Percentiles rank a stretch among this genome's conserved stretches.
These are phyloP conservation scores for Bimastos eiseni DNA, from an alignment of 2,888 invertebrate genomes.

Conservation along the genomic window DNA sequence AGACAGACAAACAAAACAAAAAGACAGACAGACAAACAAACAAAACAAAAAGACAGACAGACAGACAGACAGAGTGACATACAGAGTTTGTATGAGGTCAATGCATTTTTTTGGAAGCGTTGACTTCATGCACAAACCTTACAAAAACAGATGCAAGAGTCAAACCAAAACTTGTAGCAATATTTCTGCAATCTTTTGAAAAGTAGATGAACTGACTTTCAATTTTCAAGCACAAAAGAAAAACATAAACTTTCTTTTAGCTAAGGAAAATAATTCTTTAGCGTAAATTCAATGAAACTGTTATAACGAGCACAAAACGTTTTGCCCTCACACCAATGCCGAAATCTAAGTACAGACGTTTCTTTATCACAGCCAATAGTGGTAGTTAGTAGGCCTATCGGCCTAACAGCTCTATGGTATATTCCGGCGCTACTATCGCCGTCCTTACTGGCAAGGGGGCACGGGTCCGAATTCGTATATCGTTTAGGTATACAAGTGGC, in stretches of 20 bases:
- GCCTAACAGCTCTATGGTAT: not conserved
- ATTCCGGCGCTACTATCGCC: not conserved
- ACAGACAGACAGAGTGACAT: not conserved
- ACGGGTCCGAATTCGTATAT: not conserved
- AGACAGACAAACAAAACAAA: not conserved
- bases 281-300: not conserved
- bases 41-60: not conserved
- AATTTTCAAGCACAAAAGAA: not conserved
- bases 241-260: not conserved
- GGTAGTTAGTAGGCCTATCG: not conserved
- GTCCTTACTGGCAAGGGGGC: not conserved
- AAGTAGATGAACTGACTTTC: not conserved
- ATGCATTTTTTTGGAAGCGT: not conserved
- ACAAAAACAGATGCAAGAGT: not conserved
- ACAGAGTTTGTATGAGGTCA: not conserved
- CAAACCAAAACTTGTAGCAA: not conserved
- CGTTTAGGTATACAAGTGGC: not conserved
- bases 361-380: constrained; percentile 9
- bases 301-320: too few species aligned
- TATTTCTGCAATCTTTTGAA: not conserved
- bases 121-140: not conserved
- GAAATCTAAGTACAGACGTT: not conserved
- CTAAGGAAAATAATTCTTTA: not conserved
- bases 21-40: not conserved
- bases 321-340: not conserved